Evolutionary conservation across 2,797 vertebrate genomes (phyloP).

Genomic region (Sebastes flavidus): DNA sequence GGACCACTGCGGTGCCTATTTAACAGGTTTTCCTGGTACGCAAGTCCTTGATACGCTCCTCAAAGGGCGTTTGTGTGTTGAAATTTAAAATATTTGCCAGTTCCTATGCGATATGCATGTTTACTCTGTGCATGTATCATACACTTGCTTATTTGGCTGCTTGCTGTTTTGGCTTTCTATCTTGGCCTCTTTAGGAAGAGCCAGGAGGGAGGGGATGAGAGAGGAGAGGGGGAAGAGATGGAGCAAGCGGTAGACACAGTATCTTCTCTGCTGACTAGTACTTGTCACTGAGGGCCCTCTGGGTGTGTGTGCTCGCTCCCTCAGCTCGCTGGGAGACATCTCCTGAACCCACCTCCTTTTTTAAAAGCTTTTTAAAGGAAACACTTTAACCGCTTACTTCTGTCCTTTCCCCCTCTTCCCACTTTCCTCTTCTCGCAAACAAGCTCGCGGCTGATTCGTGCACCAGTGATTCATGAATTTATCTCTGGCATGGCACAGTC

Average conservation of each 20-base stretch:
- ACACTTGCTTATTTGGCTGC: slow-evolving; percentile 31
- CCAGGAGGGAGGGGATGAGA: slow-evolving; percentile 11
- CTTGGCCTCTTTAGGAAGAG: slow-evolving; percentile 52
- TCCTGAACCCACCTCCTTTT: slow-evolving; percentile 43
- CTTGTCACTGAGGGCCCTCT: slow-evolving; percentile 44
- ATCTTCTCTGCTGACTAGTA: slow-evolving; percentile 45
- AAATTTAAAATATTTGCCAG: slow-evolving; percentile 16
- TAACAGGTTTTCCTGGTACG: slow-evolving; percentile 11
- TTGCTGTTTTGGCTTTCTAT: slow-evolving; percentile 46
- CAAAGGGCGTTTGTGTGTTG: slow-evolving; percentile 1
- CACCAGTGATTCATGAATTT: slow-evolving; percentile 80
- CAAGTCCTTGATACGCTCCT: neutral
- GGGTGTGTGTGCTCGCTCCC: slow-evolving; percentile 42
- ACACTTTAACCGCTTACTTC: slow-evolving; percentile 56
- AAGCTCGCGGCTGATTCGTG: slow-evolving; percentile 71
- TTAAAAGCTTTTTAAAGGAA: slow-evolving; percentile 64
- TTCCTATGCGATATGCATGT: slow-evolving; percentile 13
- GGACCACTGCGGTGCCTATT: slow-evolving; percentile 14
- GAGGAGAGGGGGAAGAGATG: neutral
- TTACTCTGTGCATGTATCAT: slow-evolving; percentile 9
- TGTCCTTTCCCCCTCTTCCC: slow-evolving; percentile 43
- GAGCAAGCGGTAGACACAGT: slow-evolving; percentile 9
- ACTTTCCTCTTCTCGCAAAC: slow-evolving; percentile 42
- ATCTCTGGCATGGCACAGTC: slow-evolving; percentile 64
- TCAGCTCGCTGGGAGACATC: slow-evolving; percentile 54